Conservation (phyloP, 2,797 vertebrate genomes). For the Sebastes vulpes region DNA sequence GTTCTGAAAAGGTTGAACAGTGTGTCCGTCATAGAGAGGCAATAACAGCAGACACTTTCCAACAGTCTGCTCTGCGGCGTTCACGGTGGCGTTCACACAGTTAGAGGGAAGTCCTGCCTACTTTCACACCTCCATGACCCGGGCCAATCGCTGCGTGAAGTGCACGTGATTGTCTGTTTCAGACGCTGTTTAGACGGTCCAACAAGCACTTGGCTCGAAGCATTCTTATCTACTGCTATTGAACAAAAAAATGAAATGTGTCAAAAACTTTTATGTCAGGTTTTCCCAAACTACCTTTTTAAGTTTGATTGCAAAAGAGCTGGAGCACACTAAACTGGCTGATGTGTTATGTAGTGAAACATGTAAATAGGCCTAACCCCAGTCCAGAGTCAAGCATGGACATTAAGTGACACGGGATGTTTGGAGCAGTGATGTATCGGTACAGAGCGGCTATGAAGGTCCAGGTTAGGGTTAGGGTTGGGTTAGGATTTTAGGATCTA, state of each 20-base stretch:
- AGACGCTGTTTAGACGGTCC: not conserved
- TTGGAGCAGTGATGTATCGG: not conserved
- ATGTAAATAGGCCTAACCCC: not conserved
- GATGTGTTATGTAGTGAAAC: not conserved
- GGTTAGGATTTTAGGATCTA: not conserved
- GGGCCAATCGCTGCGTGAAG: not conserved
- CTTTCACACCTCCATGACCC: not conserved
- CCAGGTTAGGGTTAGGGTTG: no score
- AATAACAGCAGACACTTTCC: not conserved
- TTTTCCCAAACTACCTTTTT: not conserved
- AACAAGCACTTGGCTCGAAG: not conserved
- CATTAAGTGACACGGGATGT: not conserved
- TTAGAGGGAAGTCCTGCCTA: not conserved
- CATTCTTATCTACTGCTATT: not conserved
- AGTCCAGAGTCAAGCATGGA: not conserved
- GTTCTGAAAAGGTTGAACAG: no score
- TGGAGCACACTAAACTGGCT: not conserved
- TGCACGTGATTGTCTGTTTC: not conserved
- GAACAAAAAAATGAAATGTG: not conserved
- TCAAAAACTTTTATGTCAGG: not conserved
- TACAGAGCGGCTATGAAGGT: not conserved
- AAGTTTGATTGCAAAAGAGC: not conserved
- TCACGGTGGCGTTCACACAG: not conserved
- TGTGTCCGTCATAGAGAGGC: no score
- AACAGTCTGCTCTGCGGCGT: not conserved